Base-by-base conservation (phyloP, 1,140 invertebrate genomes). In the Drosophila sproati region DNA sequence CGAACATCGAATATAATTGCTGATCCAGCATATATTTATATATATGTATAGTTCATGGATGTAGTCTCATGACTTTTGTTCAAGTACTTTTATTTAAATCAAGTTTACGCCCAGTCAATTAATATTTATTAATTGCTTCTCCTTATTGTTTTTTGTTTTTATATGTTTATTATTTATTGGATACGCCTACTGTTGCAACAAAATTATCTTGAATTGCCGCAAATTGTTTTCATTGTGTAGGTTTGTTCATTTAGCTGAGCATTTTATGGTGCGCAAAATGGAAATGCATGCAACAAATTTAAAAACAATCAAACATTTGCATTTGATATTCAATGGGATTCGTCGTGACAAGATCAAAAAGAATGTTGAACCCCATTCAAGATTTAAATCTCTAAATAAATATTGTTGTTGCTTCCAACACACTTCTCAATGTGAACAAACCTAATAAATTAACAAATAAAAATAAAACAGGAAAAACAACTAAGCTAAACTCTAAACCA, bases 51-150 rank as follows among this genome's bases (percentile, higher is more conserved):
- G 10, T 45, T 43, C 34, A 31, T 47, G 7, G 8, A 10, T 20
- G 34, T 32, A 51, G 7, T 47, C 32, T 63, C 37, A 47, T 48
- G 47, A 28, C 50, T 80, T 80, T 80, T 71, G 66, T 39, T 76
- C 70, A 80, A 80, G 32, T 52, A 61, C 62, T 78, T 68, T 50
- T 52, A 50, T 63, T 50, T 85, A 85, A 85, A 85, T 85, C 81
- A 80, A 85, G 81, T 62, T 85, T 85, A 85, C 81, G 81, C 81
- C 81, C 82, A 73, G 73, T 85, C 80, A 85, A 85, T 85, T 82
- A 85, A 85, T 78, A 78, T 62, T 71, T 85, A 85, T 86, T 85
- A 85, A 85, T 82, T 67, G 70, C 76, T 80, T 80, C 71, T 62
- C 62, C 57, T 69, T 56, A 37, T 6, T 20, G 20, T 20, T 20